Evolutionary conservation across 2,888 invertebrate genomes (phyloP), one percentile per base, ranked within the genome.

Genomic region (Malthinus seriepunctatus): DNA sequence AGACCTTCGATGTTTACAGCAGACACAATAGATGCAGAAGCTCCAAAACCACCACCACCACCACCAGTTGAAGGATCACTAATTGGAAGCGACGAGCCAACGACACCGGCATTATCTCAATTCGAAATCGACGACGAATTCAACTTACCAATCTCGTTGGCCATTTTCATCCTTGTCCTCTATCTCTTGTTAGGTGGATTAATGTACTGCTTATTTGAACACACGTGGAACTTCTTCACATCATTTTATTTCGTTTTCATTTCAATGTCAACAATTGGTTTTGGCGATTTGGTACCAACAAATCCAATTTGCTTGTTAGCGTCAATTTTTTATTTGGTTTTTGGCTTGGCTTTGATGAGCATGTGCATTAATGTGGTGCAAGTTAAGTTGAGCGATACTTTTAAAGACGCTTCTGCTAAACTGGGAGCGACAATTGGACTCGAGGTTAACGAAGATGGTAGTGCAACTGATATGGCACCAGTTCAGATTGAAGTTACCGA

Each of bases 311-410:
- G 86, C 69, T 93, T 97, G 88, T 90, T 97, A 83, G 86, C 90
- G 53, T 93, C 95, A 34, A 95, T 96, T 70, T 84, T 96, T 45
- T 97, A 98, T 75, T 82, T 98, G 54, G 89, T 97, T 14, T 93
- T 98, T 70, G 98, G 98, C 6, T 82, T 98, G 59, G 94, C 97
- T 0, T 82, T 98, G 12, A 97, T 97, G 49, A 95, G 97, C 66
- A 97, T 97, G 96, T 94, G 95, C 78, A 93, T 98, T 70, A 97
- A 96, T 73, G 95, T 97, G 10, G 94, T 97, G 0, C 96, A 96
- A 82, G 88, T 89, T 42, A 88, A 87, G 74, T 70, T 88, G 39
- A 90, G 90, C 44, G 87, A 91, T 75, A 91, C 92, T 1, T 94
- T 94, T 73, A 88, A 87, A 67, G 87, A 89, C 65, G 93, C 93